These are phyloP conservation scores for Halcyon smyrnensis DNA, from an alignment of 2,797 vertebrate species.

Conservation along the genomic window DNA sequence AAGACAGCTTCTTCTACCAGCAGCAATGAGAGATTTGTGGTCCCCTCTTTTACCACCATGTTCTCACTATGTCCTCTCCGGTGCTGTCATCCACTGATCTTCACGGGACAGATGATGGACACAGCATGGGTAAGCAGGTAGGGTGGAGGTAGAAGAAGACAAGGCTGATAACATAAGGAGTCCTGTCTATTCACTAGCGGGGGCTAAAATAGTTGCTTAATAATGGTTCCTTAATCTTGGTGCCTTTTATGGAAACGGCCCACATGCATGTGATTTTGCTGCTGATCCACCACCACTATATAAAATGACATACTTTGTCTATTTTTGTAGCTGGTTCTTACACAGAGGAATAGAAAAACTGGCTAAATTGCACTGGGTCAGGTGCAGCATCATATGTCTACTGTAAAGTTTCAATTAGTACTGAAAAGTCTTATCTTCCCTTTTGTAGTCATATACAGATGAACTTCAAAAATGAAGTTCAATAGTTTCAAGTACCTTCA, in stretches of 20 bases:
- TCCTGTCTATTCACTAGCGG: not conserved
- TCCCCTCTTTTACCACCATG: not conserved
- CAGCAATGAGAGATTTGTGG: not conserved
- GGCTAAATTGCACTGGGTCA: not conserved
- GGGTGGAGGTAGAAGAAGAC: not conserved
- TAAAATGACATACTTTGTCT: not conserved
- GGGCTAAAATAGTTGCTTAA: not conserved
- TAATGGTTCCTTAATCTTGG: not conserved
- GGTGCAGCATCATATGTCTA: not conserved
- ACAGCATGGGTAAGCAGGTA: not conserved
- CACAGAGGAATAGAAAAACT: not conserved
- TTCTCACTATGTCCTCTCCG: not conserved
- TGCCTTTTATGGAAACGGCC: not conserved
- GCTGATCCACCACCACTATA: not conserved
- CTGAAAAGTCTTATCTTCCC: not conserved
- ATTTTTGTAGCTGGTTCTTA: not conserved
- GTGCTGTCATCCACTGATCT: not conserved
- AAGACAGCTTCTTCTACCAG: fast-evolving
- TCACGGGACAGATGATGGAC: fast-evolving
- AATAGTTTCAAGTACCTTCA: not conserved
- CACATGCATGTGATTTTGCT: not conserved
- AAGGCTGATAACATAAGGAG: not conserved
- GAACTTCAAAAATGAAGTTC: not conserved
- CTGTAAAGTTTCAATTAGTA: not conserved
- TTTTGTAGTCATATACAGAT: not conserved